Evolutionary conservation across 1,140 invertebrate species (phyloP).

Genomic region (Drosophila baimaii): DNA sequence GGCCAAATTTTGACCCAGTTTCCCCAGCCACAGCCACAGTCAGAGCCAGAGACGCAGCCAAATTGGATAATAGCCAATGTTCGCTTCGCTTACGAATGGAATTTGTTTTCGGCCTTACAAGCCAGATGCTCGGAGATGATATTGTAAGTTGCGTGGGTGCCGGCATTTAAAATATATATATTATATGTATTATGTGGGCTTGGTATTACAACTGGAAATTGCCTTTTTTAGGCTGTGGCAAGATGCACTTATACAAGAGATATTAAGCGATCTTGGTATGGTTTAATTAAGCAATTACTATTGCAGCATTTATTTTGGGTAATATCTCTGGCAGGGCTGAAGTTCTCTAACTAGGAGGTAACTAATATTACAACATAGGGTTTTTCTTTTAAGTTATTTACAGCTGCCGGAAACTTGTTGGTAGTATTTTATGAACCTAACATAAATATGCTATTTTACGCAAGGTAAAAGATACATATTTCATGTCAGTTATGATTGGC

Average conservation of each 20-base stretch:
- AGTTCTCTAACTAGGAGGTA: neutral
- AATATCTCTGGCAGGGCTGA: neutral
- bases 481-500: conserved; percentile 11
- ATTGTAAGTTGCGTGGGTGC: conserved; percentile 30
- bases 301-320: neutral
- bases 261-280: conserved; percentile 1
- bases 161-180: conserved; percentile 14
- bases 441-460: neutral
- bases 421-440: neutral
- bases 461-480: neutral
- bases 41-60: conserved; percentile 1
- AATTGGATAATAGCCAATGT: conserved; percentile 47
- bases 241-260: conserved; percentile 15
- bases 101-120: conserved; percentile 3
- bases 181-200: conserved; percentile 14
- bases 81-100: conserved; percentile 29
- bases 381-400: too few species aligned
- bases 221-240: neutral
- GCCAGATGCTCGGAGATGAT: conserved; percentile 28
- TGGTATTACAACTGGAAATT: conserved; percentile 21
- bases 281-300: neutral
- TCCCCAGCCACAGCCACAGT: conserved; percentile 11
- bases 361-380: too few species aligned
- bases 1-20: conserved; percentile 60
- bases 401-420: too few species aligned